Percentiles rank a stretch among this genome's conserved stretches.
Evolutionary conservation across 2,797 vertebrate species (phyloP).

Genomic region (Falco novaeseelandiae): DNA sequence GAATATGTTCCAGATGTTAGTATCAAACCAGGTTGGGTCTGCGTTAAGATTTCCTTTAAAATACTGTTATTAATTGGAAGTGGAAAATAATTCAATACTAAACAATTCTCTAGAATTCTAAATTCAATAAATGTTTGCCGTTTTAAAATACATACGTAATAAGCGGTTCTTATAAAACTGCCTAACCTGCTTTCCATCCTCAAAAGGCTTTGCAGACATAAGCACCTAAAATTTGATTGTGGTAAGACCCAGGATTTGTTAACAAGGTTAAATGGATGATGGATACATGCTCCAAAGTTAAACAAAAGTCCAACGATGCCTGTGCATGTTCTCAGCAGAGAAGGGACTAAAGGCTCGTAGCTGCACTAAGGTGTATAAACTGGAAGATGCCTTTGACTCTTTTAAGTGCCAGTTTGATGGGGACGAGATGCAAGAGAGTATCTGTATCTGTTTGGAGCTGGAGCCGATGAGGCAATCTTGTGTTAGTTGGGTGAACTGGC

Average conservation of each 20-base stretch:
- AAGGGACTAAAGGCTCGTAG: neutral
- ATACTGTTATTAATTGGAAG: slow-evolving; percentile 40
- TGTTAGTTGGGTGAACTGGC: neutral
- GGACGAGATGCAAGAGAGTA: neutral
- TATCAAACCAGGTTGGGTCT: slow-evolving; percentile 27
- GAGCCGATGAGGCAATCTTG: neutral
- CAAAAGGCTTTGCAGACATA: neutral
- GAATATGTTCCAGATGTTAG: slow-evolving; percentile 77
- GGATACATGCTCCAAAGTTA: neutral
- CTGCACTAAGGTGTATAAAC: neutral
- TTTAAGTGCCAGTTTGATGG: neutral
- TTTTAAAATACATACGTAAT: neutral
- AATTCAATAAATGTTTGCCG: neutral
- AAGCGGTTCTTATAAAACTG: neutral
- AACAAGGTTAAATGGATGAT: neutral
- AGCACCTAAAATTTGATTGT: neutral
- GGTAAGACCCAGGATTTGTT: neutral
- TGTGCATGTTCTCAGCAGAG: neutral
- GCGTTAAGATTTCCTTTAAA: slow-evolving; percentile 6
- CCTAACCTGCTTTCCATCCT: neutral
- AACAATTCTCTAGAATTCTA: neutral
- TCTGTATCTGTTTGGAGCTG: neutral
- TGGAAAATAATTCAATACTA: slow-evolving; percentile 34
- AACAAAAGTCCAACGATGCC: neutral
- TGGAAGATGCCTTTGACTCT: neutral